These are phyloP conservation scores for Sardinella longiceps DNA, from an alignment of 2,797 vertebrate species.

Conservation along the genomic window DNA sequence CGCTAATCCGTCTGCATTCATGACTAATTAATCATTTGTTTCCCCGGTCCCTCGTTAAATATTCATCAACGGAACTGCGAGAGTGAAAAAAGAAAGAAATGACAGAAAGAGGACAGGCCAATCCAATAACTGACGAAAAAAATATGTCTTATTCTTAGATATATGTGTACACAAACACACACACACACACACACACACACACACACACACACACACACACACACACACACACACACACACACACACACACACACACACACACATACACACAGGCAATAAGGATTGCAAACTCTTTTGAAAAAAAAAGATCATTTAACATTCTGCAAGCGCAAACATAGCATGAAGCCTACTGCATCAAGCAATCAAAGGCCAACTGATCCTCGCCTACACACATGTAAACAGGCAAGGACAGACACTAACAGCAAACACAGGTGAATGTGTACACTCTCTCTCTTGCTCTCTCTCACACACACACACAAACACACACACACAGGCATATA, in stretches of 20 bases:
- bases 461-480: not conserved
- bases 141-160: not conserved
- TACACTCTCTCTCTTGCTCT: not conserved
- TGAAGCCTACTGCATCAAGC: not conserved
- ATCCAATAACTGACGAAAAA: not conserved
- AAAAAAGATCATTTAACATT: not conserved
- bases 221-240: not conserved
- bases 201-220: not conserved
- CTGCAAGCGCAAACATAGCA: not conserved
- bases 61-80: not conserved
- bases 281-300: not conserved
- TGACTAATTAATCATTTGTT: conserved; percentile 18
- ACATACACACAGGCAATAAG: not conserved
- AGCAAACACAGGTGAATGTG: not conserved
- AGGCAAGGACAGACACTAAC: not conserved
- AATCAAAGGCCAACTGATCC: not conserved
- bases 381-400: not conserved
- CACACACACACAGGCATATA: not conserved
- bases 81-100: not conserved
- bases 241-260: no score
- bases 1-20: not conserved
- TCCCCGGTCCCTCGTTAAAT: not conserved
- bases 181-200: no score
- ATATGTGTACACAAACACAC: no score
- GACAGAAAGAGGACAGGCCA: conserved; percentile 3